Conservation (phyloP, 2,113 vertebrate genomes). For the Aegotheles bennettii region DNA sequence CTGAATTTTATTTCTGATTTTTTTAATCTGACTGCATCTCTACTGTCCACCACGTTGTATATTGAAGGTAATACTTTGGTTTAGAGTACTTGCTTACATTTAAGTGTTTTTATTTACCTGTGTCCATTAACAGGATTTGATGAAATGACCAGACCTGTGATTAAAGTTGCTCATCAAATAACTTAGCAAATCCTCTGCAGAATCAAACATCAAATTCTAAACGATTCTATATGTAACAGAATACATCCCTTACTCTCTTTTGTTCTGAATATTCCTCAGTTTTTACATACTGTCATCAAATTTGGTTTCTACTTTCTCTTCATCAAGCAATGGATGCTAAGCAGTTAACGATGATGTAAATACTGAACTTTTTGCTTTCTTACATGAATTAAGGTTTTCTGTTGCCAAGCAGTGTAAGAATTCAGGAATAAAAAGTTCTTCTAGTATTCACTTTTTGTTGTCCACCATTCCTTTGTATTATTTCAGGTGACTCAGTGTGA, state of each 20-base stretch:
- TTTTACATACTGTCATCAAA: neutral
- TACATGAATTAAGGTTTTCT: neutral
- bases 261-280: neutral
- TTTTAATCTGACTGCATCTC: neutral
- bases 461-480: neutral
- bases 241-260: neutral
- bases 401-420: neutral
- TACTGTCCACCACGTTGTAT: neutral
- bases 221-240: neutral
- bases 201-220: neutral
- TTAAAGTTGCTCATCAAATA: neutral
- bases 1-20: neutral
- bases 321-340: neutral
- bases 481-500: neutral
- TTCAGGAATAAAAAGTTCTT: neutral
- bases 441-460: neutral
- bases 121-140: neutral
- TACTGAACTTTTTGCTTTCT: neutral
- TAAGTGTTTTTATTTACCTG: neutral
- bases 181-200: neutral
- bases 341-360: neutral
- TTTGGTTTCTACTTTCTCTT: neutral
- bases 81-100: neutral
- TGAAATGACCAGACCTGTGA: neutral
- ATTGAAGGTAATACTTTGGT: neutral